Base-by-base conservation (phyloP, 2,113 vertebrate genomes). In the Neofelis nebulosa region DNA sequence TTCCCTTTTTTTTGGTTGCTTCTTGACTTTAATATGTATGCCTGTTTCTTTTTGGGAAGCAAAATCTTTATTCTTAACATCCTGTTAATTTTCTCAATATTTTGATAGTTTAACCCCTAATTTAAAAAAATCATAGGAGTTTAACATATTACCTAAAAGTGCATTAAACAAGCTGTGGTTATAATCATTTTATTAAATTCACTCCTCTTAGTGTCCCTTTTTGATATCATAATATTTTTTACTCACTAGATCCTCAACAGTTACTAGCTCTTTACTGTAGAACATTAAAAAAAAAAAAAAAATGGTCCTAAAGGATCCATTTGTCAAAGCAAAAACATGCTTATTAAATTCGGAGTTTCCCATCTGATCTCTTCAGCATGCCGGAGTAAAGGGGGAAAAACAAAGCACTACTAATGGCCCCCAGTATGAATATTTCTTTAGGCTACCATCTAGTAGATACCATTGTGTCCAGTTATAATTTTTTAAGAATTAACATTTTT, bases 301-400 rank as follows among this genome's bases (percentile, higher is more conserved):
- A 97, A 95, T 97, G 38, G 71, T 83, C 93, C 61, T 89, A 68
- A 93, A 96, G 61, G 50, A 73, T 89, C 74, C 57, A 78, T 96
- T 96, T 50, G 16, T 84, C 6, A 90, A 71, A 96, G 41, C 61
- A 94, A 81, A 69, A 69, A 84, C 41, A 84, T 81, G 33, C n/a
- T 95, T 97, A 96, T 84, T 97, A 96, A 94, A 97, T 92, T 88
- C 18, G 76, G 71, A 86, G 31, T 92, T 79, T 96, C 18, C 41
- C 48, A 41, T 87, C 82, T 96, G 94, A 66, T 95, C 41, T 95
- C 66, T 91, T 91, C 13, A 95, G 85, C 36, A 79, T 97, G 48
- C 41, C 79, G 84, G 19, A 65, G 21, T 71, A 87, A 92, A 79
- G 78, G 33, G 57, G 78, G 13, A 1, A 0, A 13, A 41, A 41